phyloP scores from a whole-genome alignment of 2,797 vertebrate genomes.

The Chaunax sp. region DNA sequence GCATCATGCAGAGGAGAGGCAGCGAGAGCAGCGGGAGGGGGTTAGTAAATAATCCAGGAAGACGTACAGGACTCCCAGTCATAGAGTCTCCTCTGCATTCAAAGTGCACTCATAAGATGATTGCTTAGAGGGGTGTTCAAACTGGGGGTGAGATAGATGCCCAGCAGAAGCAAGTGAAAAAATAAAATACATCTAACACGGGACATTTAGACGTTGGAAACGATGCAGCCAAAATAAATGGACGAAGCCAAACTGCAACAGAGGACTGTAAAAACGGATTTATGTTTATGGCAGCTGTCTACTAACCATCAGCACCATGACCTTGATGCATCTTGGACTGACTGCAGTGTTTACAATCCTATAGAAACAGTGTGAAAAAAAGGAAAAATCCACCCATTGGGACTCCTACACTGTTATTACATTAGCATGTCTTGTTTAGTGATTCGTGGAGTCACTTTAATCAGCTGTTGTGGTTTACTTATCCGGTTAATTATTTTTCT shows the following conservation, averaged over 20 bases:
- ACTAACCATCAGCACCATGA: conserved; percentile 24
- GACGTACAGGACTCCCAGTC: conserved; percentile 41
- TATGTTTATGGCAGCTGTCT: conserved; percentile 45
- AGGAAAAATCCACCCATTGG: conserved; percentile 52
- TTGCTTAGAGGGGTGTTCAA: conserved; percentile 33
- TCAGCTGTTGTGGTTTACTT: conserved; percentile 10
- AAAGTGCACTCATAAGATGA: conserved; percentile 76
- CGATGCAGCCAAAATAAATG: conserved; percentile 41
- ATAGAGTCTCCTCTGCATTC: conserved; percentile 60
- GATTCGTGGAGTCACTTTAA: conserved; percentile 23
- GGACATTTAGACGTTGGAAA: conserved; percentile 55
- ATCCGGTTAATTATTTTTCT: conserved; percentile 10
- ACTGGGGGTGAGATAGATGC: conserved; percentile 13
- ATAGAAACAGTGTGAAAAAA: not conserved
- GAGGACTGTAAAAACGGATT: conserved; percentile 42
- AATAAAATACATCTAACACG: conserved; percentile 1
- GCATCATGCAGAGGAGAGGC: conserved; percentile 25
- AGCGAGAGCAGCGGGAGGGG: not conserved
- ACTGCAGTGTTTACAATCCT: conserved; percentile 62
- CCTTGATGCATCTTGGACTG: conserved; percentile 56
- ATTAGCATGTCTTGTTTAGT: conserved; percentile 9
- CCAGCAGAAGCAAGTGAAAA: conserved; percentile 39
- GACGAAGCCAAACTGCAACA: conserved; percentile 17
- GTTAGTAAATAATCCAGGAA: conserved; percentile 50
- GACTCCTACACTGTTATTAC: conserved; percentile 19